Base-by-base conservation (phyloP, 2,888 invertebrate genomes). In the Drosophila pseudotalamancana region DNA sequence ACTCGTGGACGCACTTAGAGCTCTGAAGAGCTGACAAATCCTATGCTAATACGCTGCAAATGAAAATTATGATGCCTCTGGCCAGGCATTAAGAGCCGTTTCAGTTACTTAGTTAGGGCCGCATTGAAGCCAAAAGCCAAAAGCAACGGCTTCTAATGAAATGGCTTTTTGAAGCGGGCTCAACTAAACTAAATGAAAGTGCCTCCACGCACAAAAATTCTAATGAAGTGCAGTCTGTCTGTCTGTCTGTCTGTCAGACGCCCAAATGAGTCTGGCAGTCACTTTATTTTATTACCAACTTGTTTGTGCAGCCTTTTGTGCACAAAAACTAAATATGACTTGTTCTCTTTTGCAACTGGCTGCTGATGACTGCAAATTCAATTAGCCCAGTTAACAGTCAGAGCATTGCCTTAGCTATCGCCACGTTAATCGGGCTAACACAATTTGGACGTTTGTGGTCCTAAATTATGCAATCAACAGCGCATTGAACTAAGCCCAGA, bases 241-340 rank as follows among this genome's bases (percentile, higher is more conserved):
- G 12, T 29, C 34, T 18, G 48, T 23, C 39, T 16, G n/a, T 23
- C 32, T 18, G 4, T 11, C 34, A 43, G 69, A 46, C 49, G 11
- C 14, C 21, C 59, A 50, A 55, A 53, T 40, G 50, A 23, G 51
- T 43, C 51, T 57, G 43, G 46, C 63, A 81, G 72, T 65, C 62
- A 85, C 80, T 81, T 81, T 68, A 81, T 78, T 85, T 85, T 82
- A 85, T 85, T 85, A 72, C 46, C 62, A 78, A 79, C 86, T 72
- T 78, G 69, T 60, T 39, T 56, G 45, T 32, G 29, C 16, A 19
- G 45, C 29, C 39, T 54, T 63, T 64, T 63, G 60, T 59, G 50
- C 80, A 76, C 57, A 61, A 56, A 60, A 84, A 66, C 74, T 67
- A 80, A 80, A 81, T 81, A 60, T 64, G 59, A 43, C 62, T 43